phyloP scores from a whole-genome alignment of 1,140 invertebrate genomes.

The Drosophila santomea region DNA sequence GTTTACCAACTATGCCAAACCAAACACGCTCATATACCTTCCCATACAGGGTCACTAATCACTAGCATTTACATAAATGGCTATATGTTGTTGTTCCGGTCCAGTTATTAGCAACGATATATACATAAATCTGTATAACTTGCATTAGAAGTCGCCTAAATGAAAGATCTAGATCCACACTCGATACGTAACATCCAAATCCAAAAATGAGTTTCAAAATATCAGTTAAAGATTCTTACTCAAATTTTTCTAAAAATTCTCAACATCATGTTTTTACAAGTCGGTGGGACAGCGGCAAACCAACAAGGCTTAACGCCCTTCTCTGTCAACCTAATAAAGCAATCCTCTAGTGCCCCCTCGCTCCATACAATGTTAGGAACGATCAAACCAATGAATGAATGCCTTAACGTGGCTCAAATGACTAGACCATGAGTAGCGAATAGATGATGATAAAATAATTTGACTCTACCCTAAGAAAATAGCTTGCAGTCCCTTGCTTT shows the following conservation, averaged over 20 bases:
- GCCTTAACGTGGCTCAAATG: constrained; percentile 70
- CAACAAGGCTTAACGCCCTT: constrained; percentile 33
- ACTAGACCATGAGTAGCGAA: constrained; percentile 58
- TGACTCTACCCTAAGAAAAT: constrained; percentile 23
- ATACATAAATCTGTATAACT: constrained; percentile 49
- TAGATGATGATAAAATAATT: constrained; percentile 32
- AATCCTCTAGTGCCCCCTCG: constrained; percentile 75
- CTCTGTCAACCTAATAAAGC: constrained; percentile 74
- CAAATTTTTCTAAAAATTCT: constrained; percentile 9
- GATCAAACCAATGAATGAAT: constrained; percentile 63
- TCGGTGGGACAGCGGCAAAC: constrained; percentile 36
- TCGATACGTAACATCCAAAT: constrained; percentile 20
- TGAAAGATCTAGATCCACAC: constrained; percentile 4
- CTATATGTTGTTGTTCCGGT: constrained; percentile 66
- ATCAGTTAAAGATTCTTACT: constrained; percentile 11
- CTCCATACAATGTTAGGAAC: constrained; percentile 61
- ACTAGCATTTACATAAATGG: constrained; percentile 56
- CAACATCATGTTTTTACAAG: constrained; percentile 4
- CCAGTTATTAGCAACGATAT: constrained; percentile 31
- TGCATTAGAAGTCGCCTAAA: constrained; percentile 30
- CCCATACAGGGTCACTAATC: constrained; percentile 21
- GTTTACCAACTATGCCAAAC: constrained; percentile 16
- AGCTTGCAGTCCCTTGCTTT: constrained; percentile 26
- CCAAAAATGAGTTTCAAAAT: not conserved
- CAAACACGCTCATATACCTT: constrained; percentile 2